Percentiles rank a stretch among this genome's conserved stretches.
These are phyloP conservation scores for Lacanobia oleracea DNA, from an alignment of 2,888 invertebrate genomes.

Conservation along the genomic window DNA sequence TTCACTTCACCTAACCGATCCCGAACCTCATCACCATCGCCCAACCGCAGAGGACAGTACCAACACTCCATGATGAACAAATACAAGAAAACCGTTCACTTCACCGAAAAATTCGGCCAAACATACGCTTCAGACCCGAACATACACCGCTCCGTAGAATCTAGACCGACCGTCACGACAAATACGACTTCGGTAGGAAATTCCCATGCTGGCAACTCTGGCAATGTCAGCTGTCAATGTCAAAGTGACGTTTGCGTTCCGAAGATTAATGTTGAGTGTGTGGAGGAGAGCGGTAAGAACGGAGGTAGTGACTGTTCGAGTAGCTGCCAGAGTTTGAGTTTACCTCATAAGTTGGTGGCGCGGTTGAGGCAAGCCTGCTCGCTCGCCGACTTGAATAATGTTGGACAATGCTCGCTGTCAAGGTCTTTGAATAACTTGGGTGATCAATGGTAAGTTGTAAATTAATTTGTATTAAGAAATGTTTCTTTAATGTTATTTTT, in stretches of 20 bases:
- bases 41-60: slow-evolving; percentile 80
- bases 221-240: slow-evolving; percentile 70
- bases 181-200: slow-evolving; percentile 69
- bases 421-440: slow-evolving; percentile 80
- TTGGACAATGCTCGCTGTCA: slow-evolving; percentile 73
- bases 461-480: too few species aligned
- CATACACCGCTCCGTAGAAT: slow-evolving; percentile 73
- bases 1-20: slow-evolving; percentile 80
- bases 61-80: slow-evolving; percentile 83
- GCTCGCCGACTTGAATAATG: slow-evolving; percentile 80
- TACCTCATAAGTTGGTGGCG: slow-evolving; percentile 81
- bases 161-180: slow-evolving; percentile 16
- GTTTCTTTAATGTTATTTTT: too few species aligned
- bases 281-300: slow-evolving; percentile 52
- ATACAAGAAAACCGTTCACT: slow-evolving; percentile 76
- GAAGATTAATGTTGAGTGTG: slow-evolving; percentile 71
- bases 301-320: slow-evolving; percentile 49
- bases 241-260: slow-evolving; percentile 63
- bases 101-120: slow-evolving; percentile 76
- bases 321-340: slow-evolving; percentile 67
- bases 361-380: slow-evolving; percentile 82
- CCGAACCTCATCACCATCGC: slow-evolving; percentile 79
- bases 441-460: slow-evolving; percentile 65
- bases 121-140: slow-evolving; percentile 83
- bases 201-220: slow-evolving; percentile 68